These are phyloP conservation scores for Marronus borbonicus DNA, from an alignment of 2,888 invertebrate species.

Conservation along the genomic window DNA sequence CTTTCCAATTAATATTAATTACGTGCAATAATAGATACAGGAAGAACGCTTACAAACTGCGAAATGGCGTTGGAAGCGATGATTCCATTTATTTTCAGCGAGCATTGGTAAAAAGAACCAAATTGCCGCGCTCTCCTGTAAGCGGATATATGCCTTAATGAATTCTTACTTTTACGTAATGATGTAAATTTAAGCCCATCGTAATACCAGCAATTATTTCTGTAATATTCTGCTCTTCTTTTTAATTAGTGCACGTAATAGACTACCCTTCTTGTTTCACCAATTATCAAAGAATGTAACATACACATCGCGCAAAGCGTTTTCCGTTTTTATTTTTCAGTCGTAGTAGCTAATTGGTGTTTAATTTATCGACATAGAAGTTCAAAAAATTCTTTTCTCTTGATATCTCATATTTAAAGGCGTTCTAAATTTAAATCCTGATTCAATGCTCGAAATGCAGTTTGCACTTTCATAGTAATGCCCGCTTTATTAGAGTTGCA, in stretches of 20 bases:
- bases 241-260: conserved; percentile 46
- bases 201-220: conserved; percentile 48
- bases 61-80: neutral
- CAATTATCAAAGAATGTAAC: conserved; percentile 41
- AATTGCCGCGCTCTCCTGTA: conserved; percentile 42
- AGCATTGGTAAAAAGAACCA: conserved; percentile 35
- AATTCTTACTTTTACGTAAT: conserved; percentile 54
- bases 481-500: too few species aligned
- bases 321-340: conserved; percentile 5
- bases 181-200: conserved; percentile 51
- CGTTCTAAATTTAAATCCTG: neutral
- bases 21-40: neutral
- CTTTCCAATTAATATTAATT: conserved; percentile 22
- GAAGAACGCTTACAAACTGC: neutral
- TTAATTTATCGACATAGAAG: conserved; percentile 1
- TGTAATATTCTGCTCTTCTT: conserved; percentile 38
- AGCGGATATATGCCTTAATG: conserved; percentile 53
- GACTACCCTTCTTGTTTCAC: conserved; percentile 41
- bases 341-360: conserved; percentile 9
- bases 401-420: neutral
- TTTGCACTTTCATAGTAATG: too few species aligned
- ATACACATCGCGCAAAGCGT: neutral
- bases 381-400: neutral
- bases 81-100: conserved; percentile 6
- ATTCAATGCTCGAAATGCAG: neutral